Evolutionary conservation across 2,113 vertebrate species (phyloP).

Genomic region (Oncorhynchus clarkii): DNA sequence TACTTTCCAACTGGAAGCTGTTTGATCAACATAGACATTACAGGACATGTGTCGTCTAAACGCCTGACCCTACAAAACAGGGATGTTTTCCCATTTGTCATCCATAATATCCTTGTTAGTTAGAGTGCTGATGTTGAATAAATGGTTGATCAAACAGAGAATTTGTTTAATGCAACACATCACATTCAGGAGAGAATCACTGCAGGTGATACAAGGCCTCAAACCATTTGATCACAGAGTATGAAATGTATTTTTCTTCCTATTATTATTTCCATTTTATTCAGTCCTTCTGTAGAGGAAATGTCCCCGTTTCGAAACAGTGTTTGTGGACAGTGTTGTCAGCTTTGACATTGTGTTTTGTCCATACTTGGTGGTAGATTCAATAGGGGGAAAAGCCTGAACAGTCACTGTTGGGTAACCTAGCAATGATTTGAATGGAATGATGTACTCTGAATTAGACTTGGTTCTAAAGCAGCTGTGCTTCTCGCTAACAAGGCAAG

Average conservation of each 20-base stretch:
- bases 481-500: constrained; percentile 16
- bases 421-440: constrained; percentile 19
- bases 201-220: background rate
- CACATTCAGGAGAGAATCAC: background rate
- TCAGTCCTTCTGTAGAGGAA: background rate
- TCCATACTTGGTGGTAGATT: constrained; percentile 5
- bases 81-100: constrained; percentile 38
- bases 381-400: constrained; percentile 36
- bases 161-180: constrained; percentile 57
- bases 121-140: constrained; percentile 50
- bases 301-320: background rate
- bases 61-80: constrained; percentile 31
- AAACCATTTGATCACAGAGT: background rate
- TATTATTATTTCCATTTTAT: background rate
- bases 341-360: background rate
- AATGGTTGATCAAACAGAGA: constrained; percentile 51
- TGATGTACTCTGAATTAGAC: constrained; percentile 8
- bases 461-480: constrained; percentile 10
- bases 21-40: constrained; percentile 31
- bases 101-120: constrained; percentile 37
- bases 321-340: background rate
- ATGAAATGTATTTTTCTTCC: background rate
- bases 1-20: constrained; percentile 17
- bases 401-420: constrained; percentile 22
- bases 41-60: constrained; percentile 27